A percentile compares a stretch with the other conserved stretches of the same genome.
phyloP scores from a whole-genome alignment of 2,113 vertebrate genomes.

The Rhinichthys klamathensis region DNA sequence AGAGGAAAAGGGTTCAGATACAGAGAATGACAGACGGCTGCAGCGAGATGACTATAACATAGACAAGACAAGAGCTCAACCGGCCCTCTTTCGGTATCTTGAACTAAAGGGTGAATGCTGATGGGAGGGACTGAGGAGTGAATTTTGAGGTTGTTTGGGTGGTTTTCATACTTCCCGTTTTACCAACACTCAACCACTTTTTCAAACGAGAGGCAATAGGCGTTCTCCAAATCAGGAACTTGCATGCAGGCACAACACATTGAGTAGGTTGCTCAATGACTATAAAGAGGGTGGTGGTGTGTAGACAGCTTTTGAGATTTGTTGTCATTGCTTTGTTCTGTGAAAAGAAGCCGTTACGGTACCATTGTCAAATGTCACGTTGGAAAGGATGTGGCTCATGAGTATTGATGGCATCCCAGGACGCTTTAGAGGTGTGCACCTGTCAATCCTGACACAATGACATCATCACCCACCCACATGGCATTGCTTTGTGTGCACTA shows the following conservation, averaged over 20 bases:
- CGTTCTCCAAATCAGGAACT: constrained; percentile 42
- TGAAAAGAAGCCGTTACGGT: background rate
- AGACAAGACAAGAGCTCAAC: constrained; percentile 14
- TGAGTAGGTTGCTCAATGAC: constrained; percentile 33
- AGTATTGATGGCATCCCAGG: background rate
- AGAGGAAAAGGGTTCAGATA: constrained; percentile 52
- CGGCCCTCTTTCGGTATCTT: background rate
- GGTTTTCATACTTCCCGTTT: constrained; percentile 73
- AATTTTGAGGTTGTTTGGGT: constrained; percentile 57
- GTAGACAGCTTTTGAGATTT: background rate
- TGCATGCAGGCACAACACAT: constrained; percentile 17
- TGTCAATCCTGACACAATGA: constrained; percentile 47
- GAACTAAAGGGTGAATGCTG: constrained; percentile 24
- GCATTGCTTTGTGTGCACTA: constrained; percentile 21
- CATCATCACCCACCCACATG: constrained; percentile 50
- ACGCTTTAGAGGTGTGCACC: constrained; percentile 38
- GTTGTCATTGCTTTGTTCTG: background rate
- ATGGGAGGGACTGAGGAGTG: constrained; percentile 52
- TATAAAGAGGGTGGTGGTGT: constrained; percentile 11
- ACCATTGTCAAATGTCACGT: background rate
- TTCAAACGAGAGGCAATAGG: constrained; percentile 16
- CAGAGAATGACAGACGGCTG: constrained; percentile 18
- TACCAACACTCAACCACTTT: constrained; percentile 45
- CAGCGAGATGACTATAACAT: background rate
- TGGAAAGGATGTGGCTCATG: constrained; percentile 18